Evolutionary conservation across 1,140 invertebrate species (phyloP).

Genomic region (Triops cancriformis): DNA sequence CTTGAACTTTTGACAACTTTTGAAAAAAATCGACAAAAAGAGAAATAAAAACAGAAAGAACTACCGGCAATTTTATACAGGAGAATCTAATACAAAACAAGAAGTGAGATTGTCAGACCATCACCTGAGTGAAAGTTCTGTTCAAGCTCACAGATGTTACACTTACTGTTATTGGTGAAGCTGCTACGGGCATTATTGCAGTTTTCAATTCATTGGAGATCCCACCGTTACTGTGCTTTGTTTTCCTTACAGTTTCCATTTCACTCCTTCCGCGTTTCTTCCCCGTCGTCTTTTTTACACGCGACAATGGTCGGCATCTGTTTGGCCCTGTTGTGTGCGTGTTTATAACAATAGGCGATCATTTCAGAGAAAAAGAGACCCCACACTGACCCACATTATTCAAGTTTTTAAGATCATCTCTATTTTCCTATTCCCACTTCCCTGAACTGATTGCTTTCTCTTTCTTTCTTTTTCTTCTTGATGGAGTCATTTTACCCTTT

Average conservation of each 20-base stretch:
- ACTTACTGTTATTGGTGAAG: not conserved
- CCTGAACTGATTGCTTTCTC: too few relatives aligned
- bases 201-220: not conserved
- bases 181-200: not conserved
- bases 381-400: too few relatives aligned
- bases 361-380: too few relatives aligned
- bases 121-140: not conserved
- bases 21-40: not conserved
- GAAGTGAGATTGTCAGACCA: not conserved
- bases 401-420: too few relatives aligned
- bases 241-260: not conserved
- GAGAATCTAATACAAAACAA: not conserved
- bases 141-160: not conserved
- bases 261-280: not conserved
- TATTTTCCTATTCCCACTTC: too few relatives aligned
- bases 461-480: too few relatives aligned
- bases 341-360: too few relatives aligned
- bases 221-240: not conserved
- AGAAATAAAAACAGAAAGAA: too few relatives aligned
- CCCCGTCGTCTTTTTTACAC: not conserved
- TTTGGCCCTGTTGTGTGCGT: not conserved
- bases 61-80: too few relatives aligned
- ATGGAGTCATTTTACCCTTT: too few relatives aligned
- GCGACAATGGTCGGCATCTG: not conserved
- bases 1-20: not conserved